Percentiles rank a stretch among this genome's conserved stretches.
Conservation (phyloP, 1,140 invertebrate species). For the Caenorhabditis brenneri region DNA sequence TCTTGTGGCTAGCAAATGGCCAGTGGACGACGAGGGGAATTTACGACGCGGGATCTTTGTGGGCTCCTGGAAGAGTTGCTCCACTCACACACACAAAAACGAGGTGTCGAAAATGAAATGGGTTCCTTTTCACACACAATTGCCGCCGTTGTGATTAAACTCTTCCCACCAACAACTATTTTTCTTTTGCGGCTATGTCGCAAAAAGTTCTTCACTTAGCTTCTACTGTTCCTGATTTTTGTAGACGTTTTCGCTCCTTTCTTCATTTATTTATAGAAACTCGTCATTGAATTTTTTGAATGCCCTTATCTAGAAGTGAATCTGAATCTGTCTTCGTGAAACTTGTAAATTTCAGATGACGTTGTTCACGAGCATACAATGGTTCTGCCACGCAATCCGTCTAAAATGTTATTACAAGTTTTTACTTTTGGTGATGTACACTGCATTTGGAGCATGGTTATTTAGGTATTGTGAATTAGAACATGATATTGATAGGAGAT, state of each 20-base stretch:
- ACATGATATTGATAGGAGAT: neutral
- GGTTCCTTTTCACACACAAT: slow-evolving; percentile 37
- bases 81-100: slow-evolving; percentile 8
- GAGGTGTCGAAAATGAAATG: slow-evolving; percentile 36
- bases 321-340: no score
- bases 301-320: no score
- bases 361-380: neutral
- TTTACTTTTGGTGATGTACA: neutral
- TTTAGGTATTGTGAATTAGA: slow-evolving; percentile 24
- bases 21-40: slow-evolving; percentile 1
- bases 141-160: slow-evolving; percentile 26
- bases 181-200: no score
- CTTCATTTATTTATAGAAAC: no score
- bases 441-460: slow-evolving; percentile 11
- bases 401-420: slow-evolving; percentile 8
- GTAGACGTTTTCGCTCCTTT: no score
- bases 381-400: slow-evolving; percentile 5
- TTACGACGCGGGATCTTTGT: slow-evolving; percentile 39
- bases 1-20: slow-evolving; percentile 3
- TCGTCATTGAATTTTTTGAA: no score
- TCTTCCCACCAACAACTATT: neutral
- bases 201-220: no score
- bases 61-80: neutral
- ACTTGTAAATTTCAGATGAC: neutral
- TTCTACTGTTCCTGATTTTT: no score